Percentiles rank a stretch among this genome's conserved stretches.
phyloP scores from a whole-genome alignment of 2,888 invertebrate species.

The Hirtodrosophila histrioides region DNA sequence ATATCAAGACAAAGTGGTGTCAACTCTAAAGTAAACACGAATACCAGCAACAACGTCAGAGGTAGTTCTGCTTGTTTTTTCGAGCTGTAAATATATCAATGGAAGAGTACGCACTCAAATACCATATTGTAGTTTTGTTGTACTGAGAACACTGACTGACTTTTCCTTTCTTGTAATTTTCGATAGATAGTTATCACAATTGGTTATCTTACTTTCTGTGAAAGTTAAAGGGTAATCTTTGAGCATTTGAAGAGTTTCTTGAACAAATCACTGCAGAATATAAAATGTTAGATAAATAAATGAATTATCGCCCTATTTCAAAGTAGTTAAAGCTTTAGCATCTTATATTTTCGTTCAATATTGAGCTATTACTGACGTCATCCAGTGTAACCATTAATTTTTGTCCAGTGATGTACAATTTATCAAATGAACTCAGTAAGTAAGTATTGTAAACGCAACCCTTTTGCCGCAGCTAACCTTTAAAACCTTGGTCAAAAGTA shows the following conservation, averaged over 20 bases:
- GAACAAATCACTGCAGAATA: not conserved
- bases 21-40: constrained; percentile 43
- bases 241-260: not conserved
- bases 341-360: no score
- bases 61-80: constrained; percentile 10
- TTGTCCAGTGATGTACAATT: no score
- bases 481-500: no score
- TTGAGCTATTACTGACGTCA: no score
- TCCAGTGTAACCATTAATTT: no score
- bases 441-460: no score
- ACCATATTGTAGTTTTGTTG: not conserved
- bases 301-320: no score
- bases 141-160: not conserved
- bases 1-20: constrained; percentile 72
- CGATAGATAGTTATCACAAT: not conserved
- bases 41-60: constrained; percentile 15
- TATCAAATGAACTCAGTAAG: no score
- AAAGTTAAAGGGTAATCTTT: not conserved
- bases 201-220: not conserved
- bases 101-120: constrained; percentile 2
- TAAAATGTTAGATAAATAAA: not conserved
- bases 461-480: no score
- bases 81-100: constrained; percentile 19
- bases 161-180: constrained; percentile 3
- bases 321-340: no score